Conservation (phyloP, 2,888 invertebrate species). For the Chorisops tibialis region DNA sequence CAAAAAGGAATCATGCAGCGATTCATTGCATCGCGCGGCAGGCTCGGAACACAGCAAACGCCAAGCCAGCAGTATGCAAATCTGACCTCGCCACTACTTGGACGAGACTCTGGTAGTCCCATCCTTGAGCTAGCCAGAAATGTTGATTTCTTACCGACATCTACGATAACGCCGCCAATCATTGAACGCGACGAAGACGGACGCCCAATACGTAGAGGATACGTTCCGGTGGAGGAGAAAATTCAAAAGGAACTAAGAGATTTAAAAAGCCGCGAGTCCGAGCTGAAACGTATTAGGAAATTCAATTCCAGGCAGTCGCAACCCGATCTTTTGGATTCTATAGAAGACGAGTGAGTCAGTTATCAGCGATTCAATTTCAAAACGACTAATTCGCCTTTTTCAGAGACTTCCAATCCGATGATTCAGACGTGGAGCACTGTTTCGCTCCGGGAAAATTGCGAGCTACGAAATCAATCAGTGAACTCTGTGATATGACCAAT, state of each 20-base stretch:
- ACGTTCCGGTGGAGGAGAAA: conserved; percentile 81
- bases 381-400: background rate
- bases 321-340: conserved; percentile 60
- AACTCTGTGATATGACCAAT: conserved; percentile 60
- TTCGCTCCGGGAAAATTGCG: conserved; percentile 61
- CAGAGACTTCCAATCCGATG: conserved; percentile 53
- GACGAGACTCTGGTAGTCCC: conserved; percentile 43
- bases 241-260: conserved; percentile 83
- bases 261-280: conserved; percentile 77
- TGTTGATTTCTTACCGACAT: conserved; percentile 41
- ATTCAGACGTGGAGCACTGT: conserved; percentile 61
- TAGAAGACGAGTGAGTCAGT: conserved; percentile 59
- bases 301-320: conserved; percentile 61
- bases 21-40: conserved; percentile 77
- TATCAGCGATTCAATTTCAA: conserved; percentile 35
- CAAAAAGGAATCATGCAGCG: conserved; percentile 82
- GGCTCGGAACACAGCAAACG: conserved; percentile 52
- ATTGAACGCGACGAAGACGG: conserved; percentile 60
- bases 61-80: conserved; percentile 33
- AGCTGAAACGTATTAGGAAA: conserved; percentile 68
- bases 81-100: background rate
- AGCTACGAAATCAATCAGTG: conserved; percentile 65
- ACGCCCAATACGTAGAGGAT: conserved; percentile 69
- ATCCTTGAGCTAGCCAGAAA: conserved; percentile 36
- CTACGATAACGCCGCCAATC: conserved; percentile 49